Evolutionary conservation across 2,113 vertebrate species (phyloP).

Genomic region (Xerus inauris): DNA sequence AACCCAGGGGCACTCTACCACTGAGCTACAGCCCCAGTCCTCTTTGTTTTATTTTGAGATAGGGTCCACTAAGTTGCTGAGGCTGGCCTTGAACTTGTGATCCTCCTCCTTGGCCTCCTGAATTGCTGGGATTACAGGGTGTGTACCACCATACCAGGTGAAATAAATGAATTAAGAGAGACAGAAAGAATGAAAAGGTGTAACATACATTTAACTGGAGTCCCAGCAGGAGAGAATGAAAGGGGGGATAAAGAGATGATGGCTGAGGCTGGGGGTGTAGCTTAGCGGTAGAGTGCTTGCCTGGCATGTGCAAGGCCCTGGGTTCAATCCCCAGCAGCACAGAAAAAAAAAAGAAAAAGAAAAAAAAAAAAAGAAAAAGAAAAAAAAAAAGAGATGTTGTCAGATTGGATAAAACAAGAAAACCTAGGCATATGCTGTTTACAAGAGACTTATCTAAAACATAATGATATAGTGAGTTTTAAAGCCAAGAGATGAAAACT

Average conservation of each 20-base stretch:
- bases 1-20: too few relatives aligned
- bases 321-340: background rate
- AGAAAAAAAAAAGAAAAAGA: background rate
- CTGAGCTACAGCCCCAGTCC: too few relatives aligned
- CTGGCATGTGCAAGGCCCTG: background rate
- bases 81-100: too few relatives aligned
- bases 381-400: background rate
- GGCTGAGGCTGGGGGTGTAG: background rate
- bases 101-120: too few relatives aligned
- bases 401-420: background rate
- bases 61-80: too few relatives aligned
- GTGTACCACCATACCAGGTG: background rate
- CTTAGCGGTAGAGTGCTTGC: background rate
- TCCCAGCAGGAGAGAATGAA: background rate
- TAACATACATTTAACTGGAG: background rate
- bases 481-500: background rate
- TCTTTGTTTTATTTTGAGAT: too few relatives aligned
- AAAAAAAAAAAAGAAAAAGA: background rate
- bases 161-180: background rate
- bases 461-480: background rate
- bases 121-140: too few relatives aligned
- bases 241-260: background rate
- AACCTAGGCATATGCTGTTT: constrained; percentile 35
- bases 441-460: constrained; percentile 21
- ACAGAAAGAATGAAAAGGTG: background rate